A percentile compares a stretch with the other conserved stretches of the same genome.
Conservation (phyloP, 2,888 invertebrate species). For the Acrobasis repandana region DNA sequence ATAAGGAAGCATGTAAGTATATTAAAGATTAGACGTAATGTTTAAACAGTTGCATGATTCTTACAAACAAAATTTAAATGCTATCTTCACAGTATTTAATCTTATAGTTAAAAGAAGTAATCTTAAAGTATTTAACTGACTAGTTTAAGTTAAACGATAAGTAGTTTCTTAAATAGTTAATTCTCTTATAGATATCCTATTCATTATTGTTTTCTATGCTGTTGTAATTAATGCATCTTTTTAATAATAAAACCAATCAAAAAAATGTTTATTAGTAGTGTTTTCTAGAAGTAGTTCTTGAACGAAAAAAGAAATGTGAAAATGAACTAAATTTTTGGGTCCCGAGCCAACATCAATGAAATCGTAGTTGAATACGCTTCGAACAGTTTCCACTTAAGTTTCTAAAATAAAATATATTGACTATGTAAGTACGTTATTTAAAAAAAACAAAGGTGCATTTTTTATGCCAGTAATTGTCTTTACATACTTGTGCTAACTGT, state of each 20-base stretch:
- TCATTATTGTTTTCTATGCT: constrained; percentile 41
- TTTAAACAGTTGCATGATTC: constrained; percentile 21
- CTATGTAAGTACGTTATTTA: background rate
- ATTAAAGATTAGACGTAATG: constrained; percentile 11
- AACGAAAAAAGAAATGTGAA: no score
- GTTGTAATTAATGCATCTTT: constrained; percentile 13
- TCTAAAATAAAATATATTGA: no score
- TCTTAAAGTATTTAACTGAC: constrained; percentile 42
- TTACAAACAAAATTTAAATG: constrained; percentile 23
- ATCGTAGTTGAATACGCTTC: no score
- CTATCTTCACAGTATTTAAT: constrained; percentile 22
- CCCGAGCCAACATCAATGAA: no score
- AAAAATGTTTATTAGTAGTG: no score
- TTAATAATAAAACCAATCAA: no score
- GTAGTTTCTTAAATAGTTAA: constrained; percentile 38
- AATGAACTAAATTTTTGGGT: no score
- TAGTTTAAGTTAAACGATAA: constrained; percentile 41
- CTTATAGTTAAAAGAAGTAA: constrained; percentile 28
- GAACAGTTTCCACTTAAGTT: no score
- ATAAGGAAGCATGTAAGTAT: constrained; percentile 2
- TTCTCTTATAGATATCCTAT: constrained; percentile 42
- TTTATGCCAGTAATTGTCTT: constrained; percentile 37
- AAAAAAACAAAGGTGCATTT: background rate
- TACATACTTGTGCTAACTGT: constrained; percentile 64
- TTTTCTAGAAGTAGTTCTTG: no score